Evolutionary conservation across 2,888 invertebrate species (phyloP), one percentile per base, ranked within the genome.

Genomic region (Koerneria pararmatus): DNA sequence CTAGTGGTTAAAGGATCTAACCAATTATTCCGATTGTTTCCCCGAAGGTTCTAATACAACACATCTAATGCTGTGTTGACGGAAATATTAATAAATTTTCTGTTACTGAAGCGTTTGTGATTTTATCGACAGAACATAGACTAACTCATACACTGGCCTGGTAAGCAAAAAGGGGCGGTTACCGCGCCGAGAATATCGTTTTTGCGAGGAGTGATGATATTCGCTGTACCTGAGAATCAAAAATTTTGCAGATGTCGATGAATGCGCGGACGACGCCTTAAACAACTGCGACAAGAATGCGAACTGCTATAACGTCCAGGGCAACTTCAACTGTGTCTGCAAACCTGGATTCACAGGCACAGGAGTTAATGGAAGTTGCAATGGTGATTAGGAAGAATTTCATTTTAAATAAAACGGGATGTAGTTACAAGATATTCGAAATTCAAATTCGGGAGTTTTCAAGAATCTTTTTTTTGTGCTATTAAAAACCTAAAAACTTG

Each of bases 221-320:
- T n/a, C n/a, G n/a, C n/a, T n/a, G n/a, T n/a, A n/a, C n/a, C n/a
- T n/a, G n/a, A n/a, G n/a, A n/a, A n/a, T n/a, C n/a, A n/a, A n/a
- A 31, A 46, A 56, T 48, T 29, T 64, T 64, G 19, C 46, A 64
- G 64, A 64, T 46, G 24, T 64, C 37, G 27, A 65, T 49, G 65
- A 65, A 11, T 65, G 65, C 35, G 22, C n/a, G 1, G 49, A 56
- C 1, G 19, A 32, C 1, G 29, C 27, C 6, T 35, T 56, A n/a
- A 54, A 65, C 35, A 65, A 65, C 35, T 65, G 65, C 35, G 65
- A 65, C 29, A 34, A 27, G 5, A 65, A 65, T n/a, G 65, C 65
- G 1, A 8, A 22, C 34, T 65, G 65, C 35, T 48, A 49, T 6
- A 54, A 65, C 29, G 49, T 54, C 27, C 57, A 65, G 49, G 65